Conservation (phyloP, 2,113 vertebrate genomes). For the Rattus norvegicus region DNA sequence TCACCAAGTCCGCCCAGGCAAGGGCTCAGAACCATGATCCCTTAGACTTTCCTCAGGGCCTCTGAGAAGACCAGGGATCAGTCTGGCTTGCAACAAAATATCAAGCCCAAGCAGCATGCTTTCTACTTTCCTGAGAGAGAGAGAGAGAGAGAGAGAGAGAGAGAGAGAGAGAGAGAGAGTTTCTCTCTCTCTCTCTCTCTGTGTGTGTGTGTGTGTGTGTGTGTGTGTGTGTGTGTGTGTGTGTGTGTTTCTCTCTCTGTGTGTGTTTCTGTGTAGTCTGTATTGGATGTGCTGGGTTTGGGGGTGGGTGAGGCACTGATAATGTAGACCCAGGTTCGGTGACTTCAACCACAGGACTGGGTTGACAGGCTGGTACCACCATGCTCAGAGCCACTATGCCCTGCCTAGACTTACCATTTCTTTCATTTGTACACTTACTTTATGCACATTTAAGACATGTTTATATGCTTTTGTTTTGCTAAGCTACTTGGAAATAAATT, state of each 20-base stretch:
- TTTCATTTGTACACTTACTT: background rate
- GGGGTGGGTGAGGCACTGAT: background rate
- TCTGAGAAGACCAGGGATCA: background rate
- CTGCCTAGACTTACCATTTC: background rate
- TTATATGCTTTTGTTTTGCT: background rate
- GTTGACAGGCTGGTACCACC: background rate
- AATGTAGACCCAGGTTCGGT: background rate
- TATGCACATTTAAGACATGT: background rate
- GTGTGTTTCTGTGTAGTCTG: background rate
- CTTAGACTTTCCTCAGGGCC: background rate
- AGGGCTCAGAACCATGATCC: background rate
- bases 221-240: too few relatives aligned
- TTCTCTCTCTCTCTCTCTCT: too few relatives aligned
- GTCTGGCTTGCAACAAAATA: background rate
- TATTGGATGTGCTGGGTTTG: background rate
- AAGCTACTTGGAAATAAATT: background rate
- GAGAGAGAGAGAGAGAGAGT: too few relatives aligned
- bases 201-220: too few relatives aligned
- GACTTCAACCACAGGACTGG: background rate
- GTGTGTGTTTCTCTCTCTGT: background rate
- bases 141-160: too few relatives aligned
- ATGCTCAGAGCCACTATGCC: background rate
- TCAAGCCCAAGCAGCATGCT: background rate
- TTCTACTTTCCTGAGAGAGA: background rate
- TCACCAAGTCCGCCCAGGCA: background rate